Evolutionary conservation across 2,113 vertebrate genomes (phyloP).

Genomic region (Glaucomys volans): DNA sequence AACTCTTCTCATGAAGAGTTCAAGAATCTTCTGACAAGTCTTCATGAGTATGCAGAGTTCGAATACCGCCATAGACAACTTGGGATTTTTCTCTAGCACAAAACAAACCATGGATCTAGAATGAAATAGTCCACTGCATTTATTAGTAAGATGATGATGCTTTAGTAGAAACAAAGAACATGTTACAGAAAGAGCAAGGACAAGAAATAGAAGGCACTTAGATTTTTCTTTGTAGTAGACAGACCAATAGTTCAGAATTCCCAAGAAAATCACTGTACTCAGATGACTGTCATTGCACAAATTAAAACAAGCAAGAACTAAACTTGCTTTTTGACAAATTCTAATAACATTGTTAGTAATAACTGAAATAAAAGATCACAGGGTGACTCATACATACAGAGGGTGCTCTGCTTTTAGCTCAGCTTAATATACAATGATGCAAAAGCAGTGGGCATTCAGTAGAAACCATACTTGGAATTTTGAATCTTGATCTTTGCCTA

Average conservation of each 20-base stretch:
- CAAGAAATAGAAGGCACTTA: not conserved
- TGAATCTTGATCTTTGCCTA: not conserved
- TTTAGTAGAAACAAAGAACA: slow-evolving; percentile 14
- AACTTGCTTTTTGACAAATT: not conserved
- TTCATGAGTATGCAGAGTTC: not conserved
- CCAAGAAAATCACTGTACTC: not conserved
- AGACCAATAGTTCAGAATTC: not conserved
- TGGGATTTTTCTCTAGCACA: not conserved
- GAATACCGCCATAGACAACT: slow-evolving; percentile 21
- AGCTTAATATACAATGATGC: not conserved
- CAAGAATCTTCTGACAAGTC: slow-evolving; percentile 16
- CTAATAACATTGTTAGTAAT: slow-evolving; percentile 31
- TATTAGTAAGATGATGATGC: not conserved
- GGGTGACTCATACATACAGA: not conserved
- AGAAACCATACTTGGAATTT: not conserved
- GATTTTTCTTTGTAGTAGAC: not conserved
- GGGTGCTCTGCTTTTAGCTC: not conserved
- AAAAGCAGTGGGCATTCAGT: not conserved
- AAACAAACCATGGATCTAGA: not conserved
- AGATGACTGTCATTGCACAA: not conserved
- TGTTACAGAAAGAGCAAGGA: not conserved
- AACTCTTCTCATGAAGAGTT: slow-evolving; percentile 28
- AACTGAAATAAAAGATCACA: slow-evolving; percentile 20
- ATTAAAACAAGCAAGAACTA: slow-evolving; percentile 15
- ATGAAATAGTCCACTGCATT: not conserved